A percentile compares a stretch with the other conserved stretches of the same genome.
These are phyloP conservation scores for Myotis yumanensis DNA, from an alignment of 2,113 vertebrate species.

Conservation along the genomic window DNA sequence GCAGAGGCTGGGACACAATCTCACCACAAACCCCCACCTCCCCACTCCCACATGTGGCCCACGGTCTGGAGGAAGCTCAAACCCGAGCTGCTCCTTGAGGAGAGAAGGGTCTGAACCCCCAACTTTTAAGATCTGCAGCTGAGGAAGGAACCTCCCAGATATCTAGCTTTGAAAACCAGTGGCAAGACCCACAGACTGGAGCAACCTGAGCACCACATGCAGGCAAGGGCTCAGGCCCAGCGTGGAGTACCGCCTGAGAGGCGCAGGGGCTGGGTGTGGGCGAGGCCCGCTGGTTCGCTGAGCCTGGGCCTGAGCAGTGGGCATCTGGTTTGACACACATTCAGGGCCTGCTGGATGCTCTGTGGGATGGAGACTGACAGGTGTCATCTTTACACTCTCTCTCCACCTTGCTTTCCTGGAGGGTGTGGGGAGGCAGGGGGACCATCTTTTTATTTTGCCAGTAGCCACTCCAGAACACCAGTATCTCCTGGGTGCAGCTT, in stretches of 20 bases:
- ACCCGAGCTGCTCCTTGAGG: background rate
- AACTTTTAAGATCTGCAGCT: background rate
- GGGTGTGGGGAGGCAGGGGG: accelerated
- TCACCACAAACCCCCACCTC: background rate
- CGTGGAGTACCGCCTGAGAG: no score
- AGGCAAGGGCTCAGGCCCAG: background rate
- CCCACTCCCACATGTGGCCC: background rate
- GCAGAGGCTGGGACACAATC: background rate
- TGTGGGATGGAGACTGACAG: background rate
- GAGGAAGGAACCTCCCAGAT: no score
- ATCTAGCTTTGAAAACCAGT: background rate
- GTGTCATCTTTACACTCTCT: background rate
- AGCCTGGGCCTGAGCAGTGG: background rate
- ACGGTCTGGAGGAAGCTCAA: background rate
- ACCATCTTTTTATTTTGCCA: background rate
- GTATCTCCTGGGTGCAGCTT: background rate
- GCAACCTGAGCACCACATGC: accelerated
- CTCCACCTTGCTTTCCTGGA: background rate
- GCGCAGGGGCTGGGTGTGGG: background rate
- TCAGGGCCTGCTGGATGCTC: background rate
- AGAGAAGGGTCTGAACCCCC: background rate
- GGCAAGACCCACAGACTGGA: background rate
- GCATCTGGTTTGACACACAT: background rate
- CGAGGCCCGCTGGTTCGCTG: background rate
- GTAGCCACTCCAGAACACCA: background rate